phyloP scores from a whole-genome alignment of 1,140 invertebrate genomes.

The Drosophila ananassae region DNA sequence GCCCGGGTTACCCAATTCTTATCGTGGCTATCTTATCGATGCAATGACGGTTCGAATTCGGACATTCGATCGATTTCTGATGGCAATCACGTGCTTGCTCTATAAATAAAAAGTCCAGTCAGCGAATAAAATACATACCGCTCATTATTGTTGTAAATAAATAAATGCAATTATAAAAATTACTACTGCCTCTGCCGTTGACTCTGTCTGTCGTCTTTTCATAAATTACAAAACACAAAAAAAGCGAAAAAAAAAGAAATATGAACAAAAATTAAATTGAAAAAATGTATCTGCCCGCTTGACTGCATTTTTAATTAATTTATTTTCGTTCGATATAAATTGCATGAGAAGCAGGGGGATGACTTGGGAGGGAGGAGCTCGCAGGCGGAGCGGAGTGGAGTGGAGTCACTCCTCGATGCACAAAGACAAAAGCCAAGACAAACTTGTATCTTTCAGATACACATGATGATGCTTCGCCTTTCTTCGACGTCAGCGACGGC shows the following conservation, averaged over 20 bases:
- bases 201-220: constrained; percentile 36
- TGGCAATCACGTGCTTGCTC: constrained; percentile 59
- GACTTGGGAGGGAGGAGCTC: neutral
- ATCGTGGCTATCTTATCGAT: constrained; percentile 59
- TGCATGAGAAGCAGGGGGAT: neutral
- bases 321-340: constrained; percentile 67
- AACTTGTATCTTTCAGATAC: constrained; percentile 76
- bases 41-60: constrained; percentile 42
- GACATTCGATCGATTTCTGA: constrained; percentile 71
- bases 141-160: constrained; percentile 63
- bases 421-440: constrained; percentile 78
- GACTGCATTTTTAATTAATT: constrained; percentile 80
- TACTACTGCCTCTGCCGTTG: constrained; percentile 27
- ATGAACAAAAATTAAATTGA: constrained; percentile 6
- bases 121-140: constrained; percentile 22
- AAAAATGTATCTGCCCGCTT: constrained; percentile 35
- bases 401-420: constrained; percentile 36
- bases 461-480: constrained; percentile 38
- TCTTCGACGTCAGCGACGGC: too few species aligned
- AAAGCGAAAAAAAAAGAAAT: constrained; percentile 17
- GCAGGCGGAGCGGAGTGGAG: constrained; percentile 22
- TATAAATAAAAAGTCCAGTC: constrained; percentile 47
- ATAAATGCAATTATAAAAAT: constrained; percentile 72
- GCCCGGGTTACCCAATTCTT: constrained; percentile 32
- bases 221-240: constrained; percentile 44